Evolutionary conservation across 2,888 invertebrate genomes (phyloP), one percentile per base, ranked within the genome.

Genomic region (Hecatera dysodea): DNA sequence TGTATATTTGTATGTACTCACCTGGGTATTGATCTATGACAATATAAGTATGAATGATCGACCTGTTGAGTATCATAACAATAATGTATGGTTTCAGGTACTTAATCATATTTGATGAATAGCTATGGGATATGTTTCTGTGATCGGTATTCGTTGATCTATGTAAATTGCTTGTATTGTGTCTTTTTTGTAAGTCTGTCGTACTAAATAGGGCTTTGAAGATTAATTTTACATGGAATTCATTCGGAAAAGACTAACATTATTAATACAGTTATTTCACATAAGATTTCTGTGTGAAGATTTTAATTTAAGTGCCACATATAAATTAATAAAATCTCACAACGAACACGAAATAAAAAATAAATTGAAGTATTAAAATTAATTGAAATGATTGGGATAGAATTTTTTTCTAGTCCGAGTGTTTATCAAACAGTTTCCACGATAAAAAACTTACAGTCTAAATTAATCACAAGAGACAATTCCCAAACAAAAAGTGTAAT

Each of bases 11-110:
- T n/a, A n/a, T n/a, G n/a, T n/a, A n/a, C n/a, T n/a, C n/a, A 63
- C 44, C 17, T 55, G 42, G 7, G 22, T 48, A 48, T 55, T 55
- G 69, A 73, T 76, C 27, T 46, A 76, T 60, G 27, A n/a, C 29
- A 53, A 17, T 29, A 48, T 15, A 48, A 48, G 61, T 65, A 48
- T 61, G 52, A 77, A 55, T 22, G 22, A 73, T 73, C 33, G 62
- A 66, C 80, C 61, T 78, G 77, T 78, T 68, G 77, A 74, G 61
- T 65, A 44, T 46, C n/a, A 42, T 67, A 22, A 46, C 24, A 15
- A 33, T 64, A 64, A 77, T 63, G 29, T 60, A 17, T 56, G 29
- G 29, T 24, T 55, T 24, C n/a, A 19, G 39, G 39, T 42, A 53
- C 24, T 39, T 33, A 29, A 52, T 33, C 44, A 46, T 36, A 2